These are phyloP conservation scores for Pogona vitticeps DNA, from an alignment of 2,113 vertebrate genomes.

Conservation along the genomic window DNA sequence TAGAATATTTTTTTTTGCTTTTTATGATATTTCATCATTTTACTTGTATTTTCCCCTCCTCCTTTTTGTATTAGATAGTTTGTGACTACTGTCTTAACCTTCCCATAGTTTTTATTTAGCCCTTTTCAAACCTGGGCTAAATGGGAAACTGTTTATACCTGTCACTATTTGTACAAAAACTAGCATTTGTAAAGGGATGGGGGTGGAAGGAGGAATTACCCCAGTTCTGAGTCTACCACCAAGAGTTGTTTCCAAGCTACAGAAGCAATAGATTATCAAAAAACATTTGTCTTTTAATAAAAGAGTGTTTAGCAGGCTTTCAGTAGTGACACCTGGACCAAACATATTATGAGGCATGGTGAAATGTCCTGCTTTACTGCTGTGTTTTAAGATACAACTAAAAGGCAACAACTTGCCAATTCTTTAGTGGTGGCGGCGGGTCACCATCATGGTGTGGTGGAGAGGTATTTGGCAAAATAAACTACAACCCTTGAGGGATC, in stretches of 20 bases:
- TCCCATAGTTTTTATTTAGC: not conserved
- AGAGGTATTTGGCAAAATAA: not conserved
- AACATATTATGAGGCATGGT: not conserved
- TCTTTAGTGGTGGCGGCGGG: not conserved
- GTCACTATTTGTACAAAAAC: not conserved
- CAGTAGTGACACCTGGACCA: not conserved
- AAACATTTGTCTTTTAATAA: not conserved
- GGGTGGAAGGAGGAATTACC: too few species aligned
- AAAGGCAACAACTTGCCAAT: not conserved
- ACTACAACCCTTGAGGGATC: not conserved
- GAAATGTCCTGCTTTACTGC: not conserved
- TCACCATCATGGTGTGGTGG: not conserved
- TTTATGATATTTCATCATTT: not conserved
- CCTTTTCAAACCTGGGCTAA: not conserved
- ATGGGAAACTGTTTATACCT: not conserved
- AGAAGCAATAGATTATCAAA: not conserved
- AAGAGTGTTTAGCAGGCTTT: not conserved
- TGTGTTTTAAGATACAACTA: not conserved
- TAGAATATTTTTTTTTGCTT: not conserved
- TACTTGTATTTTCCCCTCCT: not conserved
- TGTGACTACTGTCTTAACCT: not conserved
- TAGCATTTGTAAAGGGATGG: not conserved
- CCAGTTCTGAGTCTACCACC: not conserved
- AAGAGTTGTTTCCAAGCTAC: not conserved
- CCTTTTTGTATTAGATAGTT: constrained; percentile 9